These are phyloP conservation scores for Oryzias javanicus DNA, from an alignment of 2,113 vertebrate genomes.

Conservation along the genomic window DNA sequence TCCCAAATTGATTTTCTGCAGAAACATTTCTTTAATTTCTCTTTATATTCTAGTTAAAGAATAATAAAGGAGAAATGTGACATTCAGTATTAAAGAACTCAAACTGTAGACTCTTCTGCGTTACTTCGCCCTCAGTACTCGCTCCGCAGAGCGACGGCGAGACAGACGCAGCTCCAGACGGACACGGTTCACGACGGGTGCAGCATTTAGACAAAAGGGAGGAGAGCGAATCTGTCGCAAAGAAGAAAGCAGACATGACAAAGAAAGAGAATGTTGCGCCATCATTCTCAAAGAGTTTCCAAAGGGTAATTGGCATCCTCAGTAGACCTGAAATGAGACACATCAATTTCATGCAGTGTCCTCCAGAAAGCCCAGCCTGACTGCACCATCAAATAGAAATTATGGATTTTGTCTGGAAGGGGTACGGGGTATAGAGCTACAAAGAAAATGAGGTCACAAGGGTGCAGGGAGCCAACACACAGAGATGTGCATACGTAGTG, in stretches of 20 bases:
- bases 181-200: conserved; percentile 1
- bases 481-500: conserved; percentile 15
- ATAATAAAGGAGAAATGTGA: no score
- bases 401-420: conserved; percentile 78
- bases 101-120: no score
- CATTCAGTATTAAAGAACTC: no score
- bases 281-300: conserved; percentile 65
- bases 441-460: conserved; percentile 68
- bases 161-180: not conserved
- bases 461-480: conserved; percentile 37
- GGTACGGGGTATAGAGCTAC: conserved; percentile 49
- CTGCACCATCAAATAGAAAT: conserved; percentile 75
- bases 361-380: conserved; percentile 61
- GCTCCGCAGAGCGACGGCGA: conserved; percentile 1
- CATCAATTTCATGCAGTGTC: conserved; percentile 74
- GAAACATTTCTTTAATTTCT: no score
- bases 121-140: not conserved
- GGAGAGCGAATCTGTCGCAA: conserved; percentile 5
- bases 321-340: conserved; percentile 71
- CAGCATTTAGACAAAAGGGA: conserved; percentile 6
- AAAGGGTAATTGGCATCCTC: conserved; percentile 75
- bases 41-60: no score
- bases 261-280: conserved; percentile 40
- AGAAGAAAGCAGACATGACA: conserved; percentile 13
- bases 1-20: no score